Conservation (phyloP, 2,797 vertebrate species). For the Squalus acanthias region DNA sequence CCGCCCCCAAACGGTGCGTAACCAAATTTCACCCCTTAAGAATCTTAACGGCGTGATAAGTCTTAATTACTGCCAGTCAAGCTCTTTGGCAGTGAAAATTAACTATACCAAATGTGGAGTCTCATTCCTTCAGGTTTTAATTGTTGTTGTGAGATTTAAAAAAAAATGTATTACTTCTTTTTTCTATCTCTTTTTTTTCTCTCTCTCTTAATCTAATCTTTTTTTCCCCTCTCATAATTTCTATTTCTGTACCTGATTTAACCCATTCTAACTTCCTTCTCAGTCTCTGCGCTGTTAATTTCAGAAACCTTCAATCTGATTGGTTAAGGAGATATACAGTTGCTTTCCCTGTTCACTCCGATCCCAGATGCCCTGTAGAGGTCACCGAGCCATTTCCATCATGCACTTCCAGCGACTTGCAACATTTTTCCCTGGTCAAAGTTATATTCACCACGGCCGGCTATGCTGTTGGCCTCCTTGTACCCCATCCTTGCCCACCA, state of each 20-base stretch:
- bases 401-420: not conserved
- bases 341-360: not conserved
- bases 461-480: not conserved
- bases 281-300: not conserved
- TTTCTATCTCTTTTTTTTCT: not conserved
- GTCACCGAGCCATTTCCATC: too few relatives aligned
- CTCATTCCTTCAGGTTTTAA: too few relatives aligned
- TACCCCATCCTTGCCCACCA: not conserved
- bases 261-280: not conserved
- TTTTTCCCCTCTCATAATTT: not conserved
- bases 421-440: not conserved
- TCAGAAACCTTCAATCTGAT: not conserved
- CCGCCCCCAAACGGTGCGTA: too few relatives aligned
- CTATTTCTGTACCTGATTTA: not conserved
- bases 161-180: not conserved
- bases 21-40: too few relatives aligned
- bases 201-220: not conserved
- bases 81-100: too few relatives aligned
- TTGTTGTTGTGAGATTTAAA: too few relatives aligned
- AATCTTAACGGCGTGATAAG: too few relatives aligned
- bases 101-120: too few relatives aligned
- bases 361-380: not conserved
- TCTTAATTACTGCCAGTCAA: too few relatives aligned
- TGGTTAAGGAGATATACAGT: not conserved
- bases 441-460: not conserved